These are phyloP conservation scores for Apodemia mormo DNA, from an alignment of 2,888 invertebrate genomes.

Conservation along the genomic window DNA sequence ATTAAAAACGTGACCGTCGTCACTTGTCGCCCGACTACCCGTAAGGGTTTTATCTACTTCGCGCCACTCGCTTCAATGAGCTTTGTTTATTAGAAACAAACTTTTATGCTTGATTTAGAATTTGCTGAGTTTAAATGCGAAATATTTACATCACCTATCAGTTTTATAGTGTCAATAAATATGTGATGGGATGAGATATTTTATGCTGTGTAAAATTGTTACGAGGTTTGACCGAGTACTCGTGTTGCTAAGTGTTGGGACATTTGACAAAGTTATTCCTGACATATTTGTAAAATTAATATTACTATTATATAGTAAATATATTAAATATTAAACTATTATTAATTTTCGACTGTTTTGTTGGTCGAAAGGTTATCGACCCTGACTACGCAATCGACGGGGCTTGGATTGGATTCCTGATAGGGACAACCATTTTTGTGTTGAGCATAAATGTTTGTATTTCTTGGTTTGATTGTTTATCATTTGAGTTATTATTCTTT, in stretches of 20 bases:
- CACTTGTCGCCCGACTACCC: slow-evolving; percentile 66
- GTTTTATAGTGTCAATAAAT: slow-evolving; percentile 25
- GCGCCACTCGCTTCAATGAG: slow-evolving; percentile 57
- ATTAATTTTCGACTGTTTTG: too few relatives aligned
- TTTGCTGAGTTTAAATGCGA: slow-evolving; percentile 28
- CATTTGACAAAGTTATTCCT: background rate
- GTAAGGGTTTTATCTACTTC: slow-evolving; percentile 75
- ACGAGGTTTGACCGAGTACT: slow-evolving; percentile 5
- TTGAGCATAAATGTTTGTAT: too few relatives aligned
- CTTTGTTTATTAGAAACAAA: slow-evolving; percentile 68
- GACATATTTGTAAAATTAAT: background rate
- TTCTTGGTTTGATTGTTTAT: too few relatives aligned
- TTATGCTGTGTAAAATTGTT: slow-evolving; percentile 18
- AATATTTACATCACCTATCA: slow-evolving; percentile 51
- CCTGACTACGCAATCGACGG: too few relatives aligned
- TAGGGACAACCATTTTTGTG: too few relatives aligned
- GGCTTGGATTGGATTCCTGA: too few relatives aligned
- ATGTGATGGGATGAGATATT: slow-evolving; percentile 19
- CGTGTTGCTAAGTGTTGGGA: background rate
- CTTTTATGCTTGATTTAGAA: slow-evolving; percentile 30
- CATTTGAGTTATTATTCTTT: too few relatives aligned
- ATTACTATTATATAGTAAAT: too few relatives aligned
- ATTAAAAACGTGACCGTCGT: slow-evolving; percentile 82
- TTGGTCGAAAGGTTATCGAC: too few relatives aligned
- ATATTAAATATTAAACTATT: too few relatives aligned